A percentile compares a stretch with the other conserved stretches of the same genome.
These are phyloP conservation scores for Arenicola marina DNA, from an alignment of 2,888 invertebrate species.

Conservation along the genomic window DNA sequence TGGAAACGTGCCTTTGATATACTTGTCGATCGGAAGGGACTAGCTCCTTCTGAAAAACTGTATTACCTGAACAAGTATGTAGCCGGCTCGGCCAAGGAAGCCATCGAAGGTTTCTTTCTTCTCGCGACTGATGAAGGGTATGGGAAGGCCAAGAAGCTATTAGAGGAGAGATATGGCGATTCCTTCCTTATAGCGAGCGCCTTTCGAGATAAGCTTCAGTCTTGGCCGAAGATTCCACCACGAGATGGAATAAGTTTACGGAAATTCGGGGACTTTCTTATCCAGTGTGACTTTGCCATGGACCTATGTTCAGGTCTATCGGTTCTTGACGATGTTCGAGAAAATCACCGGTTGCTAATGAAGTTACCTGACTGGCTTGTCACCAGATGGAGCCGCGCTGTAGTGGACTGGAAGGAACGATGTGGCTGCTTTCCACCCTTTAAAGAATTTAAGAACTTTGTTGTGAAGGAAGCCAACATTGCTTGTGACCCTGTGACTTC, in stretches of 20 bases:
- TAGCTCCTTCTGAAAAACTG: not conserved
- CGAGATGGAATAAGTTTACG: slow-evolving; percentile 12
- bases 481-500: slow-evolving; percentile 32
- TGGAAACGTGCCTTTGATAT: not conserved
- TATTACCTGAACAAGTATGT: not conserved
- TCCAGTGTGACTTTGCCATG: slow-evolving; percentile 11
- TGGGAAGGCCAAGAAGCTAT: not conserved
- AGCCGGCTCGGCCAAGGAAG: not conserved
- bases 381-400: slow-evolving; percentile 20
- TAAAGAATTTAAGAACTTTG: slow-evolving; percentile 20
- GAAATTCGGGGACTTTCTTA: slow-evolving; percentile 16
- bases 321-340: slow-evolving; percentile 6
- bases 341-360: slow-evolving; percentile 24
- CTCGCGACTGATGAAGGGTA: not conserved
- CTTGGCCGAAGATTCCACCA: slow-evolving; percentile 3
- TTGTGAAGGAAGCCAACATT: slow-evolving; percentile 27
- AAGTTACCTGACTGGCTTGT: slow-evolving; percentile 31
- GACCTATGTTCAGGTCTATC: not conserved
- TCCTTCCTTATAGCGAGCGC: not conserved
- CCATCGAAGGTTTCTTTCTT: not conserved
- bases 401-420: slow-evolving; percentile 8
- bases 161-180: not conserved
- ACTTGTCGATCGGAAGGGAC: not conserved
- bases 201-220: not conserved
- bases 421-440: slow-evolving; percentile 18